Conservation (phyloP, 2,797 vertebrate species). For the Gymnothorax reevesii region DNA sequence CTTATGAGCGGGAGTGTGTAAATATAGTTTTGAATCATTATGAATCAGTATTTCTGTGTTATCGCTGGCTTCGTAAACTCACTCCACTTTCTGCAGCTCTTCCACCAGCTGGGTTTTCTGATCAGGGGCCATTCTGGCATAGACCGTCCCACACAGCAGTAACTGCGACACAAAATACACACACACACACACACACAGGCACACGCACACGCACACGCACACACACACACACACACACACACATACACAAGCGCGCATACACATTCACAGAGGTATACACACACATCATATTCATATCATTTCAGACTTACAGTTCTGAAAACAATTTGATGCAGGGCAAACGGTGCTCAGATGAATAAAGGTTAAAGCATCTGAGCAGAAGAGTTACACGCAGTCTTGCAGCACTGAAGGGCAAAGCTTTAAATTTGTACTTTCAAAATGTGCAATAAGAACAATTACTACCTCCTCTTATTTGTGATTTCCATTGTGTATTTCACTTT, state of each 20-base stretch:
- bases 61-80: constrained; percentile 29
- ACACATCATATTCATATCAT: neutral
- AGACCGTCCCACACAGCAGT: constrained; percentile 47
- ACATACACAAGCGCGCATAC: too few species aligned
- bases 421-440: neutral
- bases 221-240: constrained; percentile 1
- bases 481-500: neutral
- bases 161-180: constrained; percentile 31
- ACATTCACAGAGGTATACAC: too few species aligned
- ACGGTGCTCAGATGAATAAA: neutral
- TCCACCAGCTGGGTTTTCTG: constrained; percentile 54
- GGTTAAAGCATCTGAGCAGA: neutral
- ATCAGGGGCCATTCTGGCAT: constrained; percentile 50
- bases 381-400: neutral
- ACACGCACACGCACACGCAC: too few species aligned
- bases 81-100: constrained; percentile 50
- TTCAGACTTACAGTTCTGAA: neutral
- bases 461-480: neutral
- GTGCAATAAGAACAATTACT: neutral
- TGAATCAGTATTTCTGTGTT: neutral
- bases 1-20: too few species aligned
- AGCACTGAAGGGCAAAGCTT: neutral
- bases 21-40: neutral
- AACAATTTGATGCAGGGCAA: neutral
- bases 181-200: constrained; percentile 2